These are phyloP conservation scores for Orthonyx spaldingii DNA, from an alignment of 2,113 vertebrate genomes.

Conservation along the genomic window DNA sequence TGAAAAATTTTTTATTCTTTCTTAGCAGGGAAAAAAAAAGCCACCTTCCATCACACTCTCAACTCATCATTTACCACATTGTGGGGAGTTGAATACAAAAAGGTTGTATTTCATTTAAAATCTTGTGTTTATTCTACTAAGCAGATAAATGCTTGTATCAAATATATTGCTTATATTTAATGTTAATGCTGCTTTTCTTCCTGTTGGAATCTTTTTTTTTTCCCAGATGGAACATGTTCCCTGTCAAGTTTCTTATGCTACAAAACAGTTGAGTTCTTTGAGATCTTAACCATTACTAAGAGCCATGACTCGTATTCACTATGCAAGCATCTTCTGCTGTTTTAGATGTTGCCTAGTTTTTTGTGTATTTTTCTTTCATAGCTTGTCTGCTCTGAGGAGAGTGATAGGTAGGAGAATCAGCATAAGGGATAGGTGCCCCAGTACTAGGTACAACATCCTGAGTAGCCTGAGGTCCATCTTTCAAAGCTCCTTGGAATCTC, in stretches of 20 bases:
- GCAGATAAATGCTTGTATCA: not conserved
- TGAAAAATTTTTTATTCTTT: not conserved
- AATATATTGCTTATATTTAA: not conserved
- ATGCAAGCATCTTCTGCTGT: not conserved
- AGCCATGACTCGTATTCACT: not conserved
- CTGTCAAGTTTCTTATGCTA: slow-evolving; percentile 16
- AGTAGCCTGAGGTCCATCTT: not conserved
- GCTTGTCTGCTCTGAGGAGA: not conserved
- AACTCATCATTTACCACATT: not conserved
- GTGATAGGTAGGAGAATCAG: not conserved
- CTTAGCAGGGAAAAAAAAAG: not conserved
- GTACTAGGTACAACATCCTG: not conserved
- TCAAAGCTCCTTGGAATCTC: not conserved
- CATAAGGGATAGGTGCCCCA: not conserved
- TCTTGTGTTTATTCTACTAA: not conserved
- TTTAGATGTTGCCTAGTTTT: not conserved
- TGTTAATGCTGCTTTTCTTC: not conserved
- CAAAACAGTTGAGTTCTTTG: slow-evolving; percentile 39
- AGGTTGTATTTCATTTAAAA: not conserved
- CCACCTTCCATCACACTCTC: not conserved
- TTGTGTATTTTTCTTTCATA: not conserved
- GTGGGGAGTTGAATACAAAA: not conserved
- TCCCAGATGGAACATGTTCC: not conserved
- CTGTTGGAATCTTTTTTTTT: not conserved
- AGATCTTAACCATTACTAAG: not conserved